Percentiles rank a stretch among this genome's conserved stretches.
Conservation (phyloP, 2,113 vertebrate genomes). For the Podocnemis expansa region DNA sequence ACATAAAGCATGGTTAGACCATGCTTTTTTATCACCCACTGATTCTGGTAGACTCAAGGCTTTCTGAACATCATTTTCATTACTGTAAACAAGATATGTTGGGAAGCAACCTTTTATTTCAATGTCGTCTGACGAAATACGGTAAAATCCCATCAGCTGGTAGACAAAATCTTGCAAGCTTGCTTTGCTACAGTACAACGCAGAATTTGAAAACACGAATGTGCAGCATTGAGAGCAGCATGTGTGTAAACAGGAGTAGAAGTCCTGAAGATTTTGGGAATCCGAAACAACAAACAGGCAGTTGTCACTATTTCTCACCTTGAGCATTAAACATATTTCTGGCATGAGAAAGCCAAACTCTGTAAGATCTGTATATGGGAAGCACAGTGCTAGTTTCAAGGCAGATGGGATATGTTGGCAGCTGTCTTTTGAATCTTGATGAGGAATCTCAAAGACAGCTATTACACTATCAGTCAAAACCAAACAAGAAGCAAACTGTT, state of each 20-base stretch:
- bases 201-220: slow-evolving; percentile 66
- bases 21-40: slow-evolving; percentile 45
- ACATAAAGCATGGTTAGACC: slow-evolving; percentile 67
- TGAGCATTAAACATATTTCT: slow-evolving; percentile 84
- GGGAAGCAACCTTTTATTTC: slow-evolving; percentile 86
- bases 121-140: slow-evolving; percentile 82
- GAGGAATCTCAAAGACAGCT: slow-evolving; percentile 81
- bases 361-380: slow-evolving; percentile 80
- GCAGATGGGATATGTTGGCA: slow-evolving; percentile 79
- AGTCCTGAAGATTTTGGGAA: slow-evolving; percentile 80
- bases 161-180: slow-evolving; percentile 83
- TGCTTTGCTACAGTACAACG: slow-evolving; percentile 59
- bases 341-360: slow-evolving; percentile 85
- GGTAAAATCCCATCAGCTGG: slow-evolving; percentile 87
- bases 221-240: slow-evolving; percentile 64
- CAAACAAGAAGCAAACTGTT: slow-evolving; percentile 87
- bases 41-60: slow-evolving; percentile 20
- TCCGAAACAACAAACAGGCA: slow-evolving; percentile 86
- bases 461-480: slow-evolving; percentile 82
- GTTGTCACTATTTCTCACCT: slow-evolving; percentile 71
- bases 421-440: slow-evolving; percentile 68
- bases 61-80: slow-evolving; percentile 61
- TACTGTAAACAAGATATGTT: slow-evolving; percentile 79
- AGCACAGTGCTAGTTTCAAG: slow-evolving; percentile 80
- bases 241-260: slow-evolving; percentile 71